Conservation (phyloP, 2,888 invertebrate species). For the Oscheius onirici region DNA sequence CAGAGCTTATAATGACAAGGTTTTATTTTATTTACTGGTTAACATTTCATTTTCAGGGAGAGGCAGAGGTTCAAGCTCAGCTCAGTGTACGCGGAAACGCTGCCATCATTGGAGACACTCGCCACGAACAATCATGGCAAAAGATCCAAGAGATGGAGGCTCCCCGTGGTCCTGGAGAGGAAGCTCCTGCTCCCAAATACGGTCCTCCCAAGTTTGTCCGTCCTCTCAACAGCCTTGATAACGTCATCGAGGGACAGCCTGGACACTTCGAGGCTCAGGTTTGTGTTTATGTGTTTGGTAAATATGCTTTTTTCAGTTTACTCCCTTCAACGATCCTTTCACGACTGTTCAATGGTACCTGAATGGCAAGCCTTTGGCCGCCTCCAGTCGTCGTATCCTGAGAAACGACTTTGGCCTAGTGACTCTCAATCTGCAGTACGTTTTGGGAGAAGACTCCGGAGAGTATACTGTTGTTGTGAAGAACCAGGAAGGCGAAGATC, state of each 20-base stretch:
- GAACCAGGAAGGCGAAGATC: constrained; percentile 90
- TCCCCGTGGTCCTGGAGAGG: constrained; percentile 59
- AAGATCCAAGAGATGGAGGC: constrained; percentile 87
- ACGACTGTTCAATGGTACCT: constrained; percentile 74
- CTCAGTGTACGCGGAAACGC: constrained; percentile 63
- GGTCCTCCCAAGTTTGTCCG: constrained; percentile 82
- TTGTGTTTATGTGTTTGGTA: background rate
- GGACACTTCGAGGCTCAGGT: constrained; percentile 92
- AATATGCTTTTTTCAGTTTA: constrained; percentile 38
- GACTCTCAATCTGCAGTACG: constrained; percentile 85
- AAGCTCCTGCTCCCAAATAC: constrained; percentile 74
- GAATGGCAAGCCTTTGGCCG: constrained; percentile 87
- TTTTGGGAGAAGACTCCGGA: constrained; percentile 80
- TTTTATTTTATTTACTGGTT: background rate
- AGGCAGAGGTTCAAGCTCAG: constrained; percentile 60
- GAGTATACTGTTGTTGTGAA: constrained; percentile 78
- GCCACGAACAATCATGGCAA: constrained; percentile 89
- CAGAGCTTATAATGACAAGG: constrained; percentile 63
- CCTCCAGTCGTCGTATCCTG: constrained; percentile 60
- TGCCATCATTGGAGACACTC: constrained; percentile 81
- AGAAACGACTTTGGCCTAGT: constrained; percentile 93
- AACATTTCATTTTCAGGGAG: constrained; percentile 37
- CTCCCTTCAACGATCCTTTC: constrained; percentile 74
- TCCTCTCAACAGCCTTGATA: constrained; percentile 52
- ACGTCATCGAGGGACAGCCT: constrained; percentile 79